Conservation (phyloP, 92 coral and sea anemone genomes). For the Metridium senile region DNA sequence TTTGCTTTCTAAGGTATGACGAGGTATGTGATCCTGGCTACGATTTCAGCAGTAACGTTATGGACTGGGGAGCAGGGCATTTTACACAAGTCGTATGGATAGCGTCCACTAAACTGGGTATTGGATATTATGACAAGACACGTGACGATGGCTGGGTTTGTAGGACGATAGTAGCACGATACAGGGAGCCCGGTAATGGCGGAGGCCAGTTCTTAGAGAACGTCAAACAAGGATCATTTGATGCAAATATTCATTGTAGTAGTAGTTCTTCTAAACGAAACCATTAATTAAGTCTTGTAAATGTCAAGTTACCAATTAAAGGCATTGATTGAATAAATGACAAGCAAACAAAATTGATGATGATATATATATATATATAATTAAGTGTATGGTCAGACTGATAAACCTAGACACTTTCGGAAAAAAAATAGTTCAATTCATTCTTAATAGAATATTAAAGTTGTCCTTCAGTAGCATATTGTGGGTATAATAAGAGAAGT, state of each 20-base stretch:
- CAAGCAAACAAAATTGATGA: too few relatives aligned
- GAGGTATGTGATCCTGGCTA: conserved; percentile 86
- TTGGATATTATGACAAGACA: conserved; percentile 65
- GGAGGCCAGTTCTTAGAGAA: conserved; percentile 57
- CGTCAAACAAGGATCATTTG: conserved; percentile 76
- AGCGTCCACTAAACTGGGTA: conserved; percentile 71
- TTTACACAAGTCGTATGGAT: conserved; percentile 91
- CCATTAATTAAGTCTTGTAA: not conserved
- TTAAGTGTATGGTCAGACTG: too few relatives aligned
- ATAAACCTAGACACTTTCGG: too few relatives aligned
- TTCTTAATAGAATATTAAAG: too few relatives aligned
- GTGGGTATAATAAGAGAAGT: too few relatives aligned
- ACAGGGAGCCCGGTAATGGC: conserved; percentile 76
- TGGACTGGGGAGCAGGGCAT: conserved; percentile 71
- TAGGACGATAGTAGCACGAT: conserved; percentile 76
- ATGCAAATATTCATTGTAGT: conserved; percentile 39
- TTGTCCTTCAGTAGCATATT: too few relatives aligned
- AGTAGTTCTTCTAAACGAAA: not conserved
- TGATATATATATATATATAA: too few relatives aligned
- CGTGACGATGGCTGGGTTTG: conserved; percentile 68
- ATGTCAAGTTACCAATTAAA: too few relatives aligned
- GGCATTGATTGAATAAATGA: too few relatives aligned
- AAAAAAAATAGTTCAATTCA: too few relatives aligned
- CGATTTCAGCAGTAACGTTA: conserved; percentile 54
- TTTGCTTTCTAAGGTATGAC: conserved; percentile 61